A percentile compares a stretch with the other conserved stretches of the same genome.
phyloP scores from a whole-genome alignment of 53 echinoderm and acorn worm species.

The Hippasteria phrygiana region DNA sequence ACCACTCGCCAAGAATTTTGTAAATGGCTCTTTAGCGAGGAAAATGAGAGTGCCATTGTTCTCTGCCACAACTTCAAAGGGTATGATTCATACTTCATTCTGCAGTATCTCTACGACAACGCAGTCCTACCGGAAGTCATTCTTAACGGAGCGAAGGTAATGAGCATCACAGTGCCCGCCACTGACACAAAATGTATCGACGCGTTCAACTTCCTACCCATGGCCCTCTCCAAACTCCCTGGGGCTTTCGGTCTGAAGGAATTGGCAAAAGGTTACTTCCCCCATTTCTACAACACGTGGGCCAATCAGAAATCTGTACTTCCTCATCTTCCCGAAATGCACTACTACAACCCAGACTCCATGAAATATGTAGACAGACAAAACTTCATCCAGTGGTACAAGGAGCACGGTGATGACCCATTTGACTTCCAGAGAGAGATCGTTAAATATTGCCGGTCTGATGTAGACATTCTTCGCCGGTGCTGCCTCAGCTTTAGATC shows the following conservation, averaged over 20 bases:
- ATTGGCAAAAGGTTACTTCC: constrained; percentile 9
- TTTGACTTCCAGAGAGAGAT: constrained; percentile 39
- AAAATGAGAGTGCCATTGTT: background rate
- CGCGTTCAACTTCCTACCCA: constrained; percentile 56
- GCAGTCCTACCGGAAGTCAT: constrained; percentile 48
- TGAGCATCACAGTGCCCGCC: constrained; percentile 32
- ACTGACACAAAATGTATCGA: constrained; percentile 52
- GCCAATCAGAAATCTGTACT: constrained; percentile 34
- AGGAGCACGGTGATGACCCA: background rate
- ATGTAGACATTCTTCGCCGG: constrained; percentile 52
- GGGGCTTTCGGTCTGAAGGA: constrained; percentile 36
- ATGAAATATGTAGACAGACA: constrained; percentile 22
- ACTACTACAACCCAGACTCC: no score
- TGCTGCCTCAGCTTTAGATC: constrained; percentile 45
- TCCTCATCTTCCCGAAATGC: background rate
- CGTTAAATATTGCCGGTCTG: constrained; percentile 50
- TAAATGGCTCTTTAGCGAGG: constrained; percentile 10
- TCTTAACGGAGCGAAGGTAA: constrained; percentile 36
- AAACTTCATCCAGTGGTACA: constrained; percentile 34
- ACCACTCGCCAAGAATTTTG: no score
- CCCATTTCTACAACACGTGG: background rate
- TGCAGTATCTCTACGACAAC: constrained; percentile 60
- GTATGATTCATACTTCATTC: constrained; percentile 56
- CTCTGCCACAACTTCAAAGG: constrained; percentile 60
- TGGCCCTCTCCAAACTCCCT: no score